phyloP scores from a whole-genome alignment of 92 coral and sea anemone species.

The Heteractis magnifica region DNA sequence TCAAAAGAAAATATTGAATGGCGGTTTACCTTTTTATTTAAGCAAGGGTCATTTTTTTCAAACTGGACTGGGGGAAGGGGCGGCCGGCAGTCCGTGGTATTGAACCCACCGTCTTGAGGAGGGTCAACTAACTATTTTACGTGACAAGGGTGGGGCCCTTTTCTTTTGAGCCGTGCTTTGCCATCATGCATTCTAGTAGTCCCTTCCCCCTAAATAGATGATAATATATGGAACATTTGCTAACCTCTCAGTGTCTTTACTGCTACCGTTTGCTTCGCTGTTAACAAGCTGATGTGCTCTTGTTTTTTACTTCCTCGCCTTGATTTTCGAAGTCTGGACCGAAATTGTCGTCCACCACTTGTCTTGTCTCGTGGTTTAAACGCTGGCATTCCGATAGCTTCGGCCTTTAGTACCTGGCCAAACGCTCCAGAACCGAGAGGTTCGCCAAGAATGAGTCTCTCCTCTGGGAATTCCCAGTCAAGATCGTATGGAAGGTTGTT shows the following conservation, averaged over 20 bases:
- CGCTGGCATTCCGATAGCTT: constrained; percentile 91
- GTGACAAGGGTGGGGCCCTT: too few relatives aligned
- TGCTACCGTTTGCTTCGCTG: constrained; percentile 64
- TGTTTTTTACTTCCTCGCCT: constrained; percentile 47
- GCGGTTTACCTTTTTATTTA: too few relatives aligned
- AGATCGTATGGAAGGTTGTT: too few relatives aligned
- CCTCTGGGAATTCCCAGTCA: too few relatives aligned
- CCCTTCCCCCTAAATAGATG: not conserved
- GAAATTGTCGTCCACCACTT: constrained; percentile 47
- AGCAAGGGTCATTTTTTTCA: too few relatives aligned
- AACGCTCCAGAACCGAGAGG: constrained; percentile 92
- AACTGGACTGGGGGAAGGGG: too few relatives aligned
- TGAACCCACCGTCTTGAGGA: too few relatives aligned
- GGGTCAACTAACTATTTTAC: too few relatives aligned
- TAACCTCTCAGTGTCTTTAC: constrained; percentile 88
- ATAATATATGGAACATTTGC: not conserved
- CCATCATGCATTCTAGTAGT: not conserved
- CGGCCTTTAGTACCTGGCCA: constrained; percentile 86
- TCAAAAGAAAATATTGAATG: too few relatives aligned
- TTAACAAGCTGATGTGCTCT: constrained; percentile 33
- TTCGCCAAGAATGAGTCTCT: constrained; percentile 42
- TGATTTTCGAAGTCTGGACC: constrained; percentile 75
- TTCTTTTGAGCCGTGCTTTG: too few relatives aligned
- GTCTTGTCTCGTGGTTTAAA: constrained; percentile 43
- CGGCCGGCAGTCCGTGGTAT: too few relatives aligned